Evolutionary conservation across 2,797 vertebrate species (phyloP).

Genomic region (Hippopotamyrus pictus): DNA sequence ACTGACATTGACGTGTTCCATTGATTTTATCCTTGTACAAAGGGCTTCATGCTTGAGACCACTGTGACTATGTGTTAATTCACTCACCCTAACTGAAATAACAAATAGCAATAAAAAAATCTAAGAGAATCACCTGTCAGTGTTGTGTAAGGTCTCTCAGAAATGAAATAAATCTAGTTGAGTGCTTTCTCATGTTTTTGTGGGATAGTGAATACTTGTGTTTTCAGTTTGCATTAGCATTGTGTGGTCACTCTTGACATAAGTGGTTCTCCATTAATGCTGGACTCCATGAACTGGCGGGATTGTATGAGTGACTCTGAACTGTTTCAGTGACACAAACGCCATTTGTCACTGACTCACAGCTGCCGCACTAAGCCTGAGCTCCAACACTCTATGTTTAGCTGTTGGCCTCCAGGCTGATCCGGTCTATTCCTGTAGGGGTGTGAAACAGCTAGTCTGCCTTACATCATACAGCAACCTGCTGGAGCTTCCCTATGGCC

Average conservation of each 20-base stretch:
- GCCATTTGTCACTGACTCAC: constrained; percentile 36
- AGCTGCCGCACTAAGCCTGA: constrained; percentile 46
- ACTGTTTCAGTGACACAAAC: constrained; percentile 42
- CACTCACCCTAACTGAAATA: constrained; percentile 43
- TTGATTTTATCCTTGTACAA: constrained; percentile 43
- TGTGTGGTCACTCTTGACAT: not conserved
- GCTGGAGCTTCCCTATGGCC: constrained; percentile 23
- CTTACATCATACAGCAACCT: constrained; percentile 5
- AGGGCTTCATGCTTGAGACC: constrained; percentile 52
- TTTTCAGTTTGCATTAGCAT: not conserved
- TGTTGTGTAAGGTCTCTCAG: not conserved
- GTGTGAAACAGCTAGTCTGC: not conserved
- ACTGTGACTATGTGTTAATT: constrained; percentile 58
- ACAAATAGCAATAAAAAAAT: constrained; percentile 66
- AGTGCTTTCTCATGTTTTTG: not conserved
- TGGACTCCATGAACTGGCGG: not conserved
- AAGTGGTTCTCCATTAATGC: not conserved
- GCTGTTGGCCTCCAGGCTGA: constrained; percentile 24
- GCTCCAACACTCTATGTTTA: constrained; percentile 44
- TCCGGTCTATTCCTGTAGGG: constrained; percentile 33
- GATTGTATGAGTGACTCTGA: constrained; percentile 38
- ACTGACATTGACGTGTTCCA: constrained; percentile 37
- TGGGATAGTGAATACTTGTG: not conserved
- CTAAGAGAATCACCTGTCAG: constrained; percentile 36
- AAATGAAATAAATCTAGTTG: not conserved